Conservation (phyloP, 2,797 vertebrate genomes). For the Taenioides sp. region DNA sequence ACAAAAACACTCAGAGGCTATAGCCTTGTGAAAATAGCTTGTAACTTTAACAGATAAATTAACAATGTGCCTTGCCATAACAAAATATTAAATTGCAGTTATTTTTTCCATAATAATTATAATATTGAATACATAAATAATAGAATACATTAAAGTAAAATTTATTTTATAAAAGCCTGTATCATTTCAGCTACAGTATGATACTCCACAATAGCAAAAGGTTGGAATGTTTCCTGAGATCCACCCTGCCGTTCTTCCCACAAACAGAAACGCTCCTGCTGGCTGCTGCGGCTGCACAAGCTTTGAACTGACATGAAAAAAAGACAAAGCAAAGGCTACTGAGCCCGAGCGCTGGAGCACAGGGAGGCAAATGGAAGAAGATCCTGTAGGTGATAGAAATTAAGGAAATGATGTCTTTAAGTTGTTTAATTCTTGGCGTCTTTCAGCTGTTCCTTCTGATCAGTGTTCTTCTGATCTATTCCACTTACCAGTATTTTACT, state of each 20-base stretch:
- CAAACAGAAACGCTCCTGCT: slow-evolving; percentile 73
- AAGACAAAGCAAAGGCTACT: slow-evolving; percentile 57
- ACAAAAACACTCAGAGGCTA: slow-evolving; percentile 11
- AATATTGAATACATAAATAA: not conserved
- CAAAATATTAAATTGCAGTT: slow-evolving; percentile 29
- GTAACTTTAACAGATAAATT: slow-evolving; percentile 25
- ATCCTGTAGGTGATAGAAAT: slow-evolving; percentile 54
- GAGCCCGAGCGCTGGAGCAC: slow-evolving; percentile 39
- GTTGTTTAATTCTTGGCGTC: not conserved
- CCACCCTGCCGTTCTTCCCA: slow-evolving; percentile 60
- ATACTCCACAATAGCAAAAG: slow-evolving; percentile 55
- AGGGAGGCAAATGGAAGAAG: slow-evolving; percentile 40
- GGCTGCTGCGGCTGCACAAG: slow-evolving; percentile 59
- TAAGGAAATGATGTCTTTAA: slow-evolving; percentile 45
- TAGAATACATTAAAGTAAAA: slow-evolving; percentile 48
- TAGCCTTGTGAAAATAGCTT: slow-evolving; percentile 25
- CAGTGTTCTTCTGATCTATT: slow-evolving; percentile 25
- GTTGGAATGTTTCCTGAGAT: slow-evolving; percentile 65
- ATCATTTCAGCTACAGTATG: slow-evolving; percentile 55
- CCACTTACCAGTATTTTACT: slow-evolving; percentile 15
- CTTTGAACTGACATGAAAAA: slow-evolving; percentile 74
- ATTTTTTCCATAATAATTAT: not conserved
- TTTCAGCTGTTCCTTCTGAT: slow-evolving; percentile 16
- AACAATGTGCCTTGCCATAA: slow-evolving; percentile 27
- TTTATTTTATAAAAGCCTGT: slow-evolving; percentile 46